These are phyloP conservation scores for Aphelenchoides avenae DNA, from an alignment of 1,140 invertebrate genomes.

Conservation along the genomic window DNA sequence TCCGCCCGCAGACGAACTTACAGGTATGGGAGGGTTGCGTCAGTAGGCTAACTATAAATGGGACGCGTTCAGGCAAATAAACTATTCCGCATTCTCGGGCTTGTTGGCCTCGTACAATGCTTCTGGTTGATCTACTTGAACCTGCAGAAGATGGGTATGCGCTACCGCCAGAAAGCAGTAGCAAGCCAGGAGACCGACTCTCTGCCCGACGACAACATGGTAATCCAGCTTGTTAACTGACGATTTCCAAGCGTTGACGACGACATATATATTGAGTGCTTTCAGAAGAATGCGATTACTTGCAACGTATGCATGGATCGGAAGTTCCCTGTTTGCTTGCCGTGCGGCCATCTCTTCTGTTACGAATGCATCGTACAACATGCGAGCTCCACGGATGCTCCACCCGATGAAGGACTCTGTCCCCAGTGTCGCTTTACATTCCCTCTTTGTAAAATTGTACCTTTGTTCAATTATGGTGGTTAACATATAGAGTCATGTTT, in stretches of 20 bases:
- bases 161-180: neutral
- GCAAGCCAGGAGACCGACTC: neutral
- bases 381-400: constrained; percentile 3
- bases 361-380: constrained; percentile 37
- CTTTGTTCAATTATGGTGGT: constrained; percentile 13
- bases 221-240: constrained; percentile 5
- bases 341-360: constrained; percentile 52
- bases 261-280: neutral
- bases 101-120: constrained; percentile 29
- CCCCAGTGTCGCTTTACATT: constrained; percentile 47
- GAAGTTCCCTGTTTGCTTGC: constrained; percentile 33
- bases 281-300: constrained; percentile 13
- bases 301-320: constrained; percentile 25
- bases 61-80: constrained; percentile 25
- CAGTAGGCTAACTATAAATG: constrained; percentile 1
- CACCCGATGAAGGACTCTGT: constrained; percentile 31
- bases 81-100: constrained; percentile 30
- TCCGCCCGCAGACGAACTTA: constrained; percentile 25
- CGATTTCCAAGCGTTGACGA: constrained; percentile 9
- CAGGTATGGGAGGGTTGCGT: constrained; percentile 3
- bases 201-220: neutral
- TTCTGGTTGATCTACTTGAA: constrained; percentile 13
- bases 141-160: neutral
- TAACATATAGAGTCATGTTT: too few relatives aligned
- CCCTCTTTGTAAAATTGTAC: constrained; percentile 10